Percentiles rank a stretch among this genome's conserved stretches.
Evolutionary conservation across 2,113 vertebrate genomes (phyloP).

Genomic region (Myrmecobius fasciatus): DNA sequence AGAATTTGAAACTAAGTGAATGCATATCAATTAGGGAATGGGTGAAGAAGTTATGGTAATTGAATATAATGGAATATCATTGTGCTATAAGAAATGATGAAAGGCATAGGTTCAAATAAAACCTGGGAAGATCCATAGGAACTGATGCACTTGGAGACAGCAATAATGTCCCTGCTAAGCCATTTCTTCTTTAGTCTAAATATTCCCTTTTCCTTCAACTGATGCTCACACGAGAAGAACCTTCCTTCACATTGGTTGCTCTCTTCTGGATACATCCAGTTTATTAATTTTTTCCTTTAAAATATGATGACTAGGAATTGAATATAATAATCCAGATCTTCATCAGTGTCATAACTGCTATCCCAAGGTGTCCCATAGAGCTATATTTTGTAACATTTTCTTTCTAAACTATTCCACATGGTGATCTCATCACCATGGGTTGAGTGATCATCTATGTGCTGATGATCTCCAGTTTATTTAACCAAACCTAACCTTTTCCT

Average conservation of each 20-base stretch:
- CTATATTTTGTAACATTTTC: background rate
- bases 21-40: background rate
- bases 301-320: background rate
- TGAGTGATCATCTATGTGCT: background rate
- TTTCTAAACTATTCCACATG: background rate
- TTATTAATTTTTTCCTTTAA: background rate
- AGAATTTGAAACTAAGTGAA: background rate
- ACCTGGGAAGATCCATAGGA: too few species aligned
- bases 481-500: background rate
- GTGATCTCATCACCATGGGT: background rate
- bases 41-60: too few species aligned
- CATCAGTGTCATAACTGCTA: background rate
- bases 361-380: background rate
- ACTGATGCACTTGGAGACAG: too few species aligned
- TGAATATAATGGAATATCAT: too few species aligned
- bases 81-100: too few species aligned
- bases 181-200: background rate
- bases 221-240: background rate
- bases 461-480: background rate
- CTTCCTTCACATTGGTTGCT: background rate
- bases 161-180: background rate
- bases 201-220: background rate
- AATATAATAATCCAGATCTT: background rate
- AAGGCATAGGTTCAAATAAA: too few species aligned
- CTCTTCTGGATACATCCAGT: background rate